Percentiles rank a stretch among this genome's conserved stretches.
These are phyloP conservation scores for Turdus rufiventris DNA, from an alignment of 2,113 vertebrate genomes.

Conservation along the genomic window DNA sequence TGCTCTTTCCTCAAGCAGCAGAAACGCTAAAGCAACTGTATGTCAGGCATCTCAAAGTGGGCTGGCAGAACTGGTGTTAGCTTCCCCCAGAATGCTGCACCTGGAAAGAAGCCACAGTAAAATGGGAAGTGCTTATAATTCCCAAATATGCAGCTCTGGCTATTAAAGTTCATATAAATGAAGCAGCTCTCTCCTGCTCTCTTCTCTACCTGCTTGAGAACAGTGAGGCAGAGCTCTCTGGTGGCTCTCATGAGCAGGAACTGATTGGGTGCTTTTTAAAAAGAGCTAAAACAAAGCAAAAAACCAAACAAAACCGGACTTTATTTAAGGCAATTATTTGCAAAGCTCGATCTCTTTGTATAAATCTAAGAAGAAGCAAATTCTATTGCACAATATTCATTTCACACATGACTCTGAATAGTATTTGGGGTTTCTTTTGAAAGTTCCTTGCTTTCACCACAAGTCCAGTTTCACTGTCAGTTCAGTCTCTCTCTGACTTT, in stretches of 20 bases:
- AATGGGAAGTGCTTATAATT: neutral
- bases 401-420: neutral
- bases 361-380: neutral
- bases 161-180: neutral
- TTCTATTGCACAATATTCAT: neutral
- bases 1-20: neutral
- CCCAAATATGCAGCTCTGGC: neutral
- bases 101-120: neutral
- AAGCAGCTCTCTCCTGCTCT: neutral
- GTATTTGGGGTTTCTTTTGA: neutral
- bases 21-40: neutral
- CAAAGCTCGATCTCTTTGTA: neutral
- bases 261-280: neutral
- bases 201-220: neutral
- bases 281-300: too few species aligned
- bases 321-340: neutral
- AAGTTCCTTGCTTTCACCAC: neutral
- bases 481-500: neutral
- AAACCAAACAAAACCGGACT: neutral
- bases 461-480: neutral
- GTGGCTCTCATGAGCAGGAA: neutral
- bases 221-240: slow-evolving; percentile 43
- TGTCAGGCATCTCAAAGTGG: neutral
- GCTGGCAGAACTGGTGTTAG: neutral
- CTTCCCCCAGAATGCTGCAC: neutral